Evolutionary conservation across 2,888 invertebrate genomes (phyloP).

Genomic region (Desoria tigrina): DNA sequence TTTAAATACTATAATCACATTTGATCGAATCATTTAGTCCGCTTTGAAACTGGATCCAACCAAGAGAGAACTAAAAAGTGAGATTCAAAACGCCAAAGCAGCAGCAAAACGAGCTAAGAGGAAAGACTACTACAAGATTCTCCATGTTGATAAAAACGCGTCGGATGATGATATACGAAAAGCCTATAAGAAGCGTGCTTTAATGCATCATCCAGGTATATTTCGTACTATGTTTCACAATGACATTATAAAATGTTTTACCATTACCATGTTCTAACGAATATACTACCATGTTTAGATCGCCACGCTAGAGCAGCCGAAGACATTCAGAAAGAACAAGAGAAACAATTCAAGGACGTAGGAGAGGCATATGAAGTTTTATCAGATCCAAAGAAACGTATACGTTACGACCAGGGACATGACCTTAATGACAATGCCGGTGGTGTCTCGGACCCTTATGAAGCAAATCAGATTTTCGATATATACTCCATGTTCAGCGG

Average conservation of each 20-base stretch:
- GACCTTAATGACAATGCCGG: conserved; percentile 75
- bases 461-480: conserved; percentile 36
- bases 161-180: conserved; percentile 91
- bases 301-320: conserved; percentile 86
- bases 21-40: conserved; percentile 30
- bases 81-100: conserved; percentile 83
- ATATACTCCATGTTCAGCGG: conserved; percentile 35
- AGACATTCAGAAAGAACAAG: conserved; percentile 82
- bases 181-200: conserved; percentile 86
- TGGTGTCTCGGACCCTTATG: conserved; percentile 27
- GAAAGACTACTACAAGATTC: conserved; percentile 94
- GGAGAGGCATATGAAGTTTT: conserved; percentile 93
- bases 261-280: too few species aligned
- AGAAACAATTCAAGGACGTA: conserved; percentile 90
- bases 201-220: conserved; percentile 81
- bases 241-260: conserved; percentile 6
- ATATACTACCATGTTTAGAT: too few species aligned
- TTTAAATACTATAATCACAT: too few species aligned
- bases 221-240: too few species aligned
- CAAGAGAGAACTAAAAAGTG: conserved; percentile 69
- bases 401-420: conserved; percentile 86
- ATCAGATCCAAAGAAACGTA: conserved; percentile 85
- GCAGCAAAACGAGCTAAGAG: conserved; percentile 87
- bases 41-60: conserved; percentile 45
- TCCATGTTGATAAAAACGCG: conserved; percentile 80